These are phyloP conservation scores for Bungarus multicinctus DNA, from an alignment of 2,113 vertebrate genomes.

Conservation along the genomic window DNA sequence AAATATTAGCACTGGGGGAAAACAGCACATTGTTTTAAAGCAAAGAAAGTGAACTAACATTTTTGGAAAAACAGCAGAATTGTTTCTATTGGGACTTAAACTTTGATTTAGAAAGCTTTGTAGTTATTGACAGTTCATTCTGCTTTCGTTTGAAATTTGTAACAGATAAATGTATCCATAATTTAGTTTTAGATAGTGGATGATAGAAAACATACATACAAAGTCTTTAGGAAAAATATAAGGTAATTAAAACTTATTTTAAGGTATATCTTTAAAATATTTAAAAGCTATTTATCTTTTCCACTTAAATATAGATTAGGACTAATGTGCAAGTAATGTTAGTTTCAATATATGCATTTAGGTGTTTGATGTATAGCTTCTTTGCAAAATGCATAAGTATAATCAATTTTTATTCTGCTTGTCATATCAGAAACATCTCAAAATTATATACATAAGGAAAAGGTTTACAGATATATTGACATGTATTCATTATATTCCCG, in stretches of 20 bases:
- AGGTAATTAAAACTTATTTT: not conserved
- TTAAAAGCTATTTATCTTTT: not conserved
- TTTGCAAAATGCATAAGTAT: not conserved
- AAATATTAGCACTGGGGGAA: constrained; percentile 11
- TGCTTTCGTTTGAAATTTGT: not conserved
- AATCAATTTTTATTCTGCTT: not conserved
- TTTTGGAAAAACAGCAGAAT: not conserved
- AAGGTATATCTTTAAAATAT: constrained; percentile 23
- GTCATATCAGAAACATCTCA: not conserved
- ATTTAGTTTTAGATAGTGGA: constrained; percentile 1
- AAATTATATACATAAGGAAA: not conserved
- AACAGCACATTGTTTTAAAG: not conserved
- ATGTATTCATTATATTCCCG: not conserved
- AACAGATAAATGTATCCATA: not conserved
- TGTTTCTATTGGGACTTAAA: not conserved
- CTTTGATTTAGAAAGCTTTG: not conserved
- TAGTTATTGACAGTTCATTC: not conserved
- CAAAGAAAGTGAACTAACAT: not conserved
- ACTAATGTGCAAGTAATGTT: not conserved
- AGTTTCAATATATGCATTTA: not conserved
- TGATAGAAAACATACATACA: not conserved
- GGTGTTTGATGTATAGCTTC: not conserved
- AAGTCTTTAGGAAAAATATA: not conserved
- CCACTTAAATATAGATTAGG: not conserved
- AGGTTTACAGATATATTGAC: not conserved